Percentiles rank a stretch among this genome's conserved stretches.
phyloP scores from a whole-genome alignment of 2,888 invertebrate genomes.

The Drosophila peninsularis region DNA sequence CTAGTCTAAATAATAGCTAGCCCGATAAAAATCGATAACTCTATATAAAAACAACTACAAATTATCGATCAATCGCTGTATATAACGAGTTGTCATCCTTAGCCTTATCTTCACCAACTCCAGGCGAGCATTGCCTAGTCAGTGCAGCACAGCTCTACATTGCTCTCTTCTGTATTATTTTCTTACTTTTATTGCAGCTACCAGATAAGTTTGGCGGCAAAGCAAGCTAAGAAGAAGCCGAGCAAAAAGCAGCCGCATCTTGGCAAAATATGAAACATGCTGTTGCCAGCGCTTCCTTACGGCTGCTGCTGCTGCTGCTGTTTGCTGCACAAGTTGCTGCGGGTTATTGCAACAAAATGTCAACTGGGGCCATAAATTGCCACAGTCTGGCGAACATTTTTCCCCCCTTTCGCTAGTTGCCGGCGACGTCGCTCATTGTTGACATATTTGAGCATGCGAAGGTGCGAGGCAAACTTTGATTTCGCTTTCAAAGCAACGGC shows the following conservation, averaged over 20 bases:
- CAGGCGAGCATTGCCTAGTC: background rate
- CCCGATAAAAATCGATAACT: no score
- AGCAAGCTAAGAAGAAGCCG: constrained; percentile 2
- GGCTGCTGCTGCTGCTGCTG: constrained; percentile 18
- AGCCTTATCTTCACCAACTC: no score
- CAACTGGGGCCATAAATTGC: constrained; percentile 74
- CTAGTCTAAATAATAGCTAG: no score
- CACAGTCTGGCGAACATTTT: constrained; percentile 71
- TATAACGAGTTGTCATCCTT: no score
- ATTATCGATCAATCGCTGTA: no score
- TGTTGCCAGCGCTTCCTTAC: constrained; percentile 45
- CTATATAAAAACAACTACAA: no score
- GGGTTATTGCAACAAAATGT: constrained; percentile 76
- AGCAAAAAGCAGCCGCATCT: constrained; percentile 27
- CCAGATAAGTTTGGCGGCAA: constrained; percentile 24
- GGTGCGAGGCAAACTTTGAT: constrained; percentile 74
- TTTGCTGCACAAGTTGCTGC: constrained; percentile 47
- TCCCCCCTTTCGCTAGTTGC: constrained; percentile 19
- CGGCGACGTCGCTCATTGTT: constrained; percentile 55
- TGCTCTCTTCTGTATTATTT: constrained; percentile 14
- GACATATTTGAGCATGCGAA: constrained; percentile 72
- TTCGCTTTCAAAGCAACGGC: constrained; percentile 46
- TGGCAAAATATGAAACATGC: constrained; percentile 57
- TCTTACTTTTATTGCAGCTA: constrained; percentile 12
- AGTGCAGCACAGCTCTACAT: rapidly evolving